Evolutionary conservation across 1,140 invertebrate species (phyloP), one percentile per base, ranked within the genome.

Genomic region (Colletes latitarsis): DNA sequence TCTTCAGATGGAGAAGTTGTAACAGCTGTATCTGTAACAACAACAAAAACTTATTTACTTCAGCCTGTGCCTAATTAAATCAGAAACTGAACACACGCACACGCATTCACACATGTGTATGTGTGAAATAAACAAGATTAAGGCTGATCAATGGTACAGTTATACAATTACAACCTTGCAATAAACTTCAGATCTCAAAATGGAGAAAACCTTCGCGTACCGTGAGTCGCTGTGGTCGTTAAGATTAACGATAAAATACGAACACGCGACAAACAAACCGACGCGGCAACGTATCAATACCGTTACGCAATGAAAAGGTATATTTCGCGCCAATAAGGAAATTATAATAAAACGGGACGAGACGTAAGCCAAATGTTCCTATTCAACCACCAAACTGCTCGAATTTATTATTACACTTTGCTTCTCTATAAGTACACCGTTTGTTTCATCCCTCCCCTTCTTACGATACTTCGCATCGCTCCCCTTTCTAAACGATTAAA

Each of bases 1-100:
- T 97, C 97, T 74, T 96, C 96, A 60, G 93, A 95, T 90, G 94
- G 96, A 89, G 95, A 96, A 92, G 93, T 92, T 91, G 93, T 94
- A 17, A 92, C 91, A 67, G 88, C 84, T 76, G 91, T 89, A 90
- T 93, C 93, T 93, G 60, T 39, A 86, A 80, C 15, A 53, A 52
- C 49, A 81, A 15, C 57, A 70, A 77, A 8, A 69, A 66, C 64
- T 53, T 30, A 8, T 30, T 69, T 70, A 55, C 30, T 41, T 66
- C 14, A n/a, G 4, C 0, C 9, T 6, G 4, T 15, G 15, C 1
- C 6, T 73, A 73, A 79, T 57, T 55, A 21, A 41, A 77, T 77
- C 58, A 70, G 15, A 9, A 52, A 53, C 0, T 53, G 14, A 62
- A 71, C 12, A 46, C 41, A 46, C 41, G 14, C 19, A 53, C 19